These are phyloP conservation scores for Halisarca cf. caerulea DNA, from an alignment of 37 sponge, comb jelly and placozoan genomes.

Conservation along the genomic window DNA sequence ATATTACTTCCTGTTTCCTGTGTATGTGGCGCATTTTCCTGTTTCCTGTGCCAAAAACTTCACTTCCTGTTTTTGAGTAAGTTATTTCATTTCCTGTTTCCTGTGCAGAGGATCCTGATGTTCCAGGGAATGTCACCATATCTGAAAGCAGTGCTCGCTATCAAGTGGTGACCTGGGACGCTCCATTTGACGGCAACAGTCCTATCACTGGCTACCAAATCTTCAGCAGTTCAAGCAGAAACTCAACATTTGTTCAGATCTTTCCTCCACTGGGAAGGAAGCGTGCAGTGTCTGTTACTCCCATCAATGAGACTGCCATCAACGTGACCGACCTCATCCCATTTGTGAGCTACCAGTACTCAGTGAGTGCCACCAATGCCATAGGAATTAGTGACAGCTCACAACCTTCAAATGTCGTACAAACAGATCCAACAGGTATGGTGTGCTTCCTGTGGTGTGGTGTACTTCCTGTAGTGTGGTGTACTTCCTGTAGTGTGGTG, in stretches of 20 bases:
- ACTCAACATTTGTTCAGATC: neutral
- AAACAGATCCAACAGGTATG: conserved; percentile 54
- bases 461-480: too few relatives aligned
- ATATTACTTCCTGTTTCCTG: neutral
- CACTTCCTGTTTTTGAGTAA: neutral
- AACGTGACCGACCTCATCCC: conserved; percentile 40
- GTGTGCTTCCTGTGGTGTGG: too few relatives aligned
- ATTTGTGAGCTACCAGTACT: conserved; percentile 56
- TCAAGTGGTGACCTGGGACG: conserved; percentile 44
- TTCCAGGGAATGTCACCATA: conserved; percentile 28
- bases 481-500: too few relatives aligned
- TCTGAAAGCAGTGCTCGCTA: conserved; percentile 12
- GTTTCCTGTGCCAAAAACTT: too few relatives aligned
- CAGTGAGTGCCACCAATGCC: conserved; percentile 48
- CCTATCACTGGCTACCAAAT: conserved; percentile 34
- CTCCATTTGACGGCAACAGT: conserved; percentile 62
- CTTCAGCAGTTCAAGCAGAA: neutral
- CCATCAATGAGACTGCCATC: neutral
- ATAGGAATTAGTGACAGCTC: conserved; percentile 53
- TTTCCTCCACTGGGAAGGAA: neutral
- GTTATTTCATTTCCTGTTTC: neutral
- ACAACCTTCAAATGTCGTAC: conserved; percentile 7
- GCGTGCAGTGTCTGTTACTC: neutral
- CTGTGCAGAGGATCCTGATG: conserved; percentile 62
- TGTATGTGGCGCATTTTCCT: neutral